These are phyloP conservation scores for Piaya cayana DNA, from an alignment of 2,113 vertebrate genomes.

Conservation along the genomic window DNA sequence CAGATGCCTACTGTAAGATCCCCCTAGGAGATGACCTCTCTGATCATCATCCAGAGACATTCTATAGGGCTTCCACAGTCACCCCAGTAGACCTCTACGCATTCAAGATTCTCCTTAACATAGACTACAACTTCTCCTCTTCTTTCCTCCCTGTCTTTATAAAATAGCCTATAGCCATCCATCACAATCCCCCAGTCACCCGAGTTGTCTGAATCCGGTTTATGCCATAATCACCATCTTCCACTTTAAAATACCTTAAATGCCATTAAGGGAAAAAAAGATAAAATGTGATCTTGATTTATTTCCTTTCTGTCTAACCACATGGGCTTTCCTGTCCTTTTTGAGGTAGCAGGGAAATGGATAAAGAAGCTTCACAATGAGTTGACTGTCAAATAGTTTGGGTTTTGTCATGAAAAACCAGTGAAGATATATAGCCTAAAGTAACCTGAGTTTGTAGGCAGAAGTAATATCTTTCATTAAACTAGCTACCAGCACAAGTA, in stretches of 20 bases:
- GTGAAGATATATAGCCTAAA: neutral
- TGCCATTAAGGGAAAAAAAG: neutral
- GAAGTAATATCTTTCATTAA: neutral
- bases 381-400: neutral
- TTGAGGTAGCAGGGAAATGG: neutral
- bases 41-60: too few species aligned
- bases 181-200: too few species aligned
- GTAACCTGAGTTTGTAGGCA: neutral
- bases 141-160: too few species aligned
- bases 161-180: too few species aligned
- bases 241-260: neutral
- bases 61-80: too few species aligned
- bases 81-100: too few species aligned
- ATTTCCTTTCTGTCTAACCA: neutral
- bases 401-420: neutral
- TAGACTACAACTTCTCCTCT: too few species aligned
- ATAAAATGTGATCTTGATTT: neutral
- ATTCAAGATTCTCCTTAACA: too few species aligned
- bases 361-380: neutral
- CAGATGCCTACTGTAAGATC: too few species aligned
- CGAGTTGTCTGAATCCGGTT: neutral
- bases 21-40: too few species aligned
- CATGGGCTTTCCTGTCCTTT: neutral
- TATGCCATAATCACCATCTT: neutral
- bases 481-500: neutral